A percentile compares a stretch with the other conserved stretches of the same genome.
Evolutionary conservation across 2,113 vertebrate genomes (phyloP).

Genomic region (Scolopax mira): DNA sequence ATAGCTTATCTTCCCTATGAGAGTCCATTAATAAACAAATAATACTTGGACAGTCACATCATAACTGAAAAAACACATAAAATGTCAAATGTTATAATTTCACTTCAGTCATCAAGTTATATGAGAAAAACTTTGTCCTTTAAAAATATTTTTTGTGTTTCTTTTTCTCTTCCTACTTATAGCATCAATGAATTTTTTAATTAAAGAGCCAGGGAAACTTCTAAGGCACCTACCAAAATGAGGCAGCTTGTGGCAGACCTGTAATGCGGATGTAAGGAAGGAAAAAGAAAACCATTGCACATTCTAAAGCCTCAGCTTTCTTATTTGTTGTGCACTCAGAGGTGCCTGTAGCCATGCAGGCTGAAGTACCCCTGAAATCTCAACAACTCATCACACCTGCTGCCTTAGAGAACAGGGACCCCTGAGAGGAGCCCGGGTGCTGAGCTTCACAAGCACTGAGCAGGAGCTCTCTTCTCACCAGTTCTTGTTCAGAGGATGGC

Average conservation of each 20-base stretch:
- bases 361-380: not conserved
- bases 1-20: not conserved
- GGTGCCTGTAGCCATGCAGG: not conserved
- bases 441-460: not conserved
- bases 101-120: not conserved
- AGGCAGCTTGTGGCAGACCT: not conserved
- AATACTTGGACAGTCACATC: conserved; percentile 14
- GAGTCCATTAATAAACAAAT: conserved; percentile 19
- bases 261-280: not conserved
- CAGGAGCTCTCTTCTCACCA: not conserved
- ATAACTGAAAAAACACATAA: conserved; percentile 1
- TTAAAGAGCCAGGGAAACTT: not conserved
- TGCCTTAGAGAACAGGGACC: not conserved
- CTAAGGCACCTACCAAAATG: not conserved
- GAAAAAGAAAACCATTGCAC: not conserved
- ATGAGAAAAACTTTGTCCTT: not conserved
- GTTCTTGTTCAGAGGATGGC: not conserved
- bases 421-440: not conserved
- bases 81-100: not conserved
- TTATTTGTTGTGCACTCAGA: not conserved
- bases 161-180: not conserved
- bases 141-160: not conserved
- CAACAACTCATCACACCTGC: not conserved
- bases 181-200: not conserved
- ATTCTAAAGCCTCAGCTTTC: not conserved